Evolutionary conservation across 2,888 invertebrate genomes (phyloP), one percentile per base, ranked within the genome.

Genomic region (Creontiades dilutus): DNA sequence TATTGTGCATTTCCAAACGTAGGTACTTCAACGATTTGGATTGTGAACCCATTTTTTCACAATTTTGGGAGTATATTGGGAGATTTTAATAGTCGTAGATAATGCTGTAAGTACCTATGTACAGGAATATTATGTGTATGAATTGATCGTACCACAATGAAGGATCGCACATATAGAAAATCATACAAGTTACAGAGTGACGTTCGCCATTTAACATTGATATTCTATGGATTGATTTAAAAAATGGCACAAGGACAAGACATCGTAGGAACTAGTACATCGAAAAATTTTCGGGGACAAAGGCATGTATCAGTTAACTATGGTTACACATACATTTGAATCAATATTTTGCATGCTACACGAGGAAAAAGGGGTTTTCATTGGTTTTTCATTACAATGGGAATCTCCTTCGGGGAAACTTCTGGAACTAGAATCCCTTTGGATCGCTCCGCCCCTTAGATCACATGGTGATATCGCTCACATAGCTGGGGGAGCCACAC

Each of bases 1-100:
- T 68, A 68, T 68, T 68, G 68, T 68, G 68, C 68, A 68, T 68
- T 23, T 68, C 19, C 68, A 57, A 57, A 16, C n/a, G n/a, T n/a
- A n/a, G n/a, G n/a, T n/a, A n/a, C n/a, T n/a, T n/a, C n/a, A n/a
- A n/a, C 57, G n/a, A 52, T 52, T 52, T 52, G 52, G 52, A 52
- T 52, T 16, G 52, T 52, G 11, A 37, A 4, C 37, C 37, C 37
- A n/a, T n/a, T 37, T 4, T 37, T 37, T 37, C 7, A 37, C 37
- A 37, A 37, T 37, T 7, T 37, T 37, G 37, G 37, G 37, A 37
- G 37, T 2, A 4, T 37, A 37, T 37, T 37, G n/a, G n/a, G n/a
- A n/a, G n/a, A 37, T 37, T 37, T 7, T 37, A 7, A 7, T 37
- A 37, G 37, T 2, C 7, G 37, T 37, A 37, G 3, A 37, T 37